phyloP scores from a whole-genome alignment of 1,140 invertebrate genomes.

The Euwallacea fornicatus region DNA sequence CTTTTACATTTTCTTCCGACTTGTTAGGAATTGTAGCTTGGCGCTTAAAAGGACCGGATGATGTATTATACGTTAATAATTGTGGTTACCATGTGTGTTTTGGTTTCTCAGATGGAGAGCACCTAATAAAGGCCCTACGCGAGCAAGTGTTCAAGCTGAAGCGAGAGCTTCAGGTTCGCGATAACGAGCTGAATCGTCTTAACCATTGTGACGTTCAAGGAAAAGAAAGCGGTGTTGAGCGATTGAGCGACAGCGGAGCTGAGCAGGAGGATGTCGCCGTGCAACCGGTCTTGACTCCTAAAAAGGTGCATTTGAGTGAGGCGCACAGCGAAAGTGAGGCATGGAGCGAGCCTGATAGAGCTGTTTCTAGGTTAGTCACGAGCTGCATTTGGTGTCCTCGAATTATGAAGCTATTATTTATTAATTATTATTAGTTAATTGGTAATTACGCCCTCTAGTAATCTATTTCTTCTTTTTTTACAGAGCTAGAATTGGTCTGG shows the following conservation, averaged over 20 bases:
- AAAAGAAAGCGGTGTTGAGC: conserved; percentile 25
- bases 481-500: conserved; percentile 39
- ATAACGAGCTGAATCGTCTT: conserved; percentile 54
- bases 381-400: no score
- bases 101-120: conserved; percentile 39
- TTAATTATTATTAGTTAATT: no score
- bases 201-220: conserved; percentile 6
- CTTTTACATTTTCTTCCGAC: no score
- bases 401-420: no score
- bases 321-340: conserved; percentile 69
- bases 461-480: neutral
- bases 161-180: conserved; percentile 54
- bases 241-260: conserved; percentile 5
- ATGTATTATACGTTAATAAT: no score
- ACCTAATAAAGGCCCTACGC: conserved; percentile 48
- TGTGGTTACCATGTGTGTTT: neutral
- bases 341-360: conserved; percentile 82
- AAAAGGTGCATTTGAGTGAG: conserved; percentile 39
- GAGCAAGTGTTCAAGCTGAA: conserved; percentile 54
- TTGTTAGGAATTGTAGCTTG: neutral
- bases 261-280: conserved; percentile 4
- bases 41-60: no score
- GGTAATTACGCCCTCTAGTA: no score
- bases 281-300: neutral
- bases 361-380: conserved; percentile 62